Base-by-base conservation (phyloP, 2,888 invertebrate genomes). In the Mythimna loreyi region DNA sequence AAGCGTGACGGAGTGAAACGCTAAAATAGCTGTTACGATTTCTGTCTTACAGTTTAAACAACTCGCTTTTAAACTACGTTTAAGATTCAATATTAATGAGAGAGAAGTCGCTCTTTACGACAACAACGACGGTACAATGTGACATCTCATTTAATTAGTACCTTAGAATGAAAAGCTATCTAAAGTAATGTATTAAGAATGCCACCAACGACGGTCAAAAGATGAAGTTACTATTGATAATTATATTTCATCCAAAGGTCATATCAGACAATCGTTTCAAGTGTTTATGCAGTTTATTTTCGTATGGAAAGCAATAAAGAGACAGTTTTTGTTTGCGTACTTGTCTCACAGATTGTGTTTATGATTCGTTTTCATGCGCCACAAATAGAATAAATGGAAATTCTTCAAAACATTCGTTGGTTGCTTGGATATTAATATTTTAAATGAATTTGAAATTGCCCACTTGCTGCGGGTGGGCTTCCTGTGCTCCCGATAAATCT, bases 281-380 rank as follows among this genome's bases (percentile, higher is more conserved):
- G 50, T 76, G 50, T 67, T 69, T 69, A 43, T 52, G 59, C 65
- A 65, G 64, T 67, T 64, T 83, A 73, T 81, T 83, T 83, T 75
- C 13, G 68, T 59, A 49, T 25, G 9, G 25, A 71, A 55, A 55
- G 83, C 56, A 71, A 79, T 75, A 72, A 73, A 81, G 67, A 71
- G 40, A 72, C 57, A 73, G 53, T 72, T 66, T 81, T 78, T 67
- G 60, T 75, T 69, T 72, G 66, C 66, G 55, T 70, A 65, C 67
- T 74, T 71, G 58, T 69, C 28, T 65, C 43, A 55, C 65, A 63
- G 67, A 72, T 72, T 56, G 25, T 71, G 61, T 83, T 75, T 79
- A 79, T 75, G 69, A 68, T 78, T 67, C 60, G 40, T 64, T 21
- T 60, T 63, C 49, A 33, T 30, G 49, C 9, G 58, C 67, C 53